Conservation (phyloP, 2,888 invertebrate genomes). For the Onchidella celtica region DNA sequence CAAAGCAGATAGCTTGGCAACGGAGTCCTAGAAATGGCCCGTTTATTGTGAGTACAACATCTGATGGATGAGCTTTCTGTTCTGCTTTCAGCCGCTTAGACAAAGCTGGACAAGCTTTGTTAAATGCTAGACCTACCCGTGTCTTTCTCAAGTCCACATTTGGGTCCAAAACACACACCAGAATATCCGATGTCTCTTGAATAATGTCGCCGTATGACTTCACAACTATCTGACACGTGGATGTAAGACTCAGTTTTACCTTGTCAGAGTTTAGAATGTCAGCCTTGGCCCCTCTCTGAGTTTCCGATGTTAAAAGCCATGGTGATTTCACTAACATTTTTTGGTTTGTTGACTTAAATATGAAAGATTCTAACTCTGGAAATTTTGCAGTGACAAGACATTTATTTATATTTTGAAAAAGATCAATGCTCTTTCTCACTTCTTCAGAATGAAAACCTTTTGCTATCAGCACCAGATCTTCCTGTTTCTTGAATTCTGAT, state of each 20-base stretch:
- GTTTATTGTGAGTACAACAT: neutral
- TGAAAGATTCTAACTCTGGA: neutral
- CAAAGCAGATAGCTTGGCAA: constrained; percentile 31
- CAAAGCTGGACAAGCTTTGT: constrained; percentile 22
- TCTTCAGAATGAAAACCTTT: constrained; percentile 4
- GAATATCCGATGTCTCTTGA: constrained; percentile 32
- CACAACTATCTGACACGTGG: constrained; percentile 29
- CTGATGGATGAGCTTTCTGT: neutral
- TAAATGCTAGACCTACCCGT: constrained; percentile 41
- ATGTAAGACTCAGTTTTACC: too few relatives aligned
- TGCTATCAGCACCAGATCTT: constrained; percentile 23
- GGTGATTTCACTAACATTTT: neutral
- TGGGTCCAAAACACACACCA: constrained; percentile 40
- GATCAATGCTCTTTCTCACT: constrained; percentile 4
- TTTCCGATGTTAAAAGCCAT: neutral
- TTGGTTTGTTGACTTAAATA: neutral
- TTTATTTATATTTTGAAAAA: constrained; percentile 5
- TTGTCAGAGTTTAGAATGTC: too few relatives aligned
- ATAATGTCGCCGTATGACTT: constrained; percentile 35
- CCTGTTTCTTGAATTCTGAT: constrained; percentile 12
- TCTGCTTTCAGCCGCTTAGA: neutral
- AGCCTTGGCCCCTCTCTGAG: neutral
- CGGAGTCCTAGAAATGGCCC: neutral
- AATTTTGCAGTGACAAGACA: constrained; percentile 3
- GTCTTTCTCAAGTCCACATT: constrained; percentile 41